Conservation (phyloP, 2,113 vertebrate species). For the Sapayoa aenigma region DNA sequence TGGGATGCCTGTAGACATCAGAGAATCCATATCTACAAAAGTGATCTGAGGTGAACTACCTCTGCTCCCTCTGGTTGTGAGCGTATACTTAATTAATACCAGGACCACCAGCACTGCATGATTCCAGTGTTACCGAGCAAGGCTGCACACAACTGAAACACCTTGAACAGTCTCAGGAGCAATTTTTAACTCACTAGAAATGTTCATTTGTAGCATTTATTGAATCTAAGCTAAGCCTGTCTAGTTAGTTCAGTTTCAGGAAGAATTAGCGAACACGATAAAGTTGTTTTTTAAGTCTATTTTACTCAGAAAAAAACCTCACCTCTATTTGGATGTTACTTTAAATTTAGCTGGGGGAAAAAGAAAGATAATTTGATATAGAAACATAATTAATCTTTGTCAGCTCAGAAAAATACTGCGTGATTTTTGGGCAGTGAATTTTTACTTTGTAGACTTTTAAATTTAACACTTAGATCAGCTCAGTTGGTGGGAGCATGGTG, state of each 20-base stretch:
- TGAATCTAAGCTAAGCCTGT: neutral
- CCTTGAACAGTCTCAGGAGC: neutral
- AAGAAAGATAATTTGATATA: neutral
- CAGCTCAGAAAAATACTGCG: neutral
- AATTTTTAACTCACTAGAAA: neutral
- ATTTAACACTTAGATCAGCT: neutral
- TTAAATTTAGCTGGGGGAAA: neutral
- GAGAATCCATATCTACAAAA: neutral
- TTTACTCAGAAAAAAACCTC: neutral
- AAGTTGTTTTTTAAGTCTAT: neutral
- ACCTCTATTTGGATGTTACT: neutral
- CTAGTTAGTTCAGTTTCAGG: neutral
- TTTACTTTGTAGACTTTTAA: neutral
- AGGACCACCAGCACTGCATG: neutral
- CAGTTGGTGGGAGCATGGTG: neutral
- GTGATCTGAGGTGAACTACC: neutral
- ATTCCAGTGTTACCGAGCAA: neutral
- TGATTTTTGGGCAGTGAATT: neutral
- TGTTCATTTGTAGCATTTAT: neutral
- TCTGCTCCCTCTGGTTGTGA: neutral
- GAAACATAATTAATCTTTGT: neutral
- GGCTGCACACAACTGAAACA: neutral
- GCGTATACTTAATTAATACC: neutral
- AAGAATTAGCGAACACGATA: neutral
- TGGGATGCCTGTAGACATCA: neutral